phyloP scores from a whole-genome alignment of 2,113 vertebrate species.

The Zosterops japonicus region DNA sequence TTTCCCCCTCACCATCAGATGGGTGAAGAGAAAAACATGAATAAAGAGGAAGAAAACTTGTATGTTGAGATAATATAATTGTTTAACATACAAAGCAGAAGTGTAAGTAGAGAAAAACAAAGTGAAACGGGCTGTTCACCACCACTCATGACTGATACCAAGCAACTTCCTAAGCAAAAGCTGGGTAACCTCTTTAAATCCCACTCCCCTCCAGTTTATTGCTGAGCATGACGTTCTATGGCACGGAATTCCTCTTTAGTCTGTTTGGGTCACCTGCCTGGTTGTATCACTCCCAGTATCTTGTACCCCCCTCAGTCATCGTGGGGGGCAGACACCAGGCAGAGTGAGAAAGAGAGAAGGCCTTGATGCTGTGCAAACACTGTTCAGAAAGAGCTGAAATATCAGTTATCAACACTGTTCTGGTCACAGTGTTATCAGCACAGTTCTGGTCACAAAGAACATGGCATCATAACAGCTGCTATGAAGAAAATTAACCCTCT shows the following conservation, averaged over 20 bases:
- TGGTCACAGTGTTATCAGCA: background rate
- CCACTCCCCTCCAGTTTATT: background rate
- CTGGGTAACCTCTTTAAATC: background rate
- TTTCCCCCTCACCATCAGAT: fast-evolving
- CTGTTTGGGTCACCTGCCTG: background rate
- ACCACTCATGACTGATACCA: fast-evolving
- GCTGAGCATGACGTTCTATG: background rate
- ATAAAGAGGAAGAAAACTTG: background rate
- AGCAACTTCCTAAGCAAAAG: background rate
- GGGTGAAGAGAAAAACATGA: background rate
- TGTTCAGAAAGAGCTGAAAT: background rate
- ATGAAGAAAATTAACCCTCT: background rate
- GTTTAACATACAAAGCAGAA: background rate
- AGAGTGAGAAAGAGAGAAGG: background rate
- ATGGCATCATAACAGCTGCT: background rate
- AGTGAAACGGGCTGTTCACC: background rate
- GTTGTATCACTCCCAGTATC: fast-evolving
- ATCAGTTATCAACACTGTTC: background rate
- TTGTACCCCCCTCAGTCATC: background rate
- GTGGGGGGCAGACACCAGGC: fast-evolving
- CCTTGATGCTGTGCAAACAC: background rate
- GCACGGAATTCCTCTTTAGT: background rate
- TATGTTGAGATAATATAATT: background rate
- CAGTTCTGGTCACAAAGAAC: background rate
- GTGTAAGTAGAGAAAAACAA: background rate